Conservation (phyloP, 2,113 vertebrate genomes). For the Mola mola region DNA sequence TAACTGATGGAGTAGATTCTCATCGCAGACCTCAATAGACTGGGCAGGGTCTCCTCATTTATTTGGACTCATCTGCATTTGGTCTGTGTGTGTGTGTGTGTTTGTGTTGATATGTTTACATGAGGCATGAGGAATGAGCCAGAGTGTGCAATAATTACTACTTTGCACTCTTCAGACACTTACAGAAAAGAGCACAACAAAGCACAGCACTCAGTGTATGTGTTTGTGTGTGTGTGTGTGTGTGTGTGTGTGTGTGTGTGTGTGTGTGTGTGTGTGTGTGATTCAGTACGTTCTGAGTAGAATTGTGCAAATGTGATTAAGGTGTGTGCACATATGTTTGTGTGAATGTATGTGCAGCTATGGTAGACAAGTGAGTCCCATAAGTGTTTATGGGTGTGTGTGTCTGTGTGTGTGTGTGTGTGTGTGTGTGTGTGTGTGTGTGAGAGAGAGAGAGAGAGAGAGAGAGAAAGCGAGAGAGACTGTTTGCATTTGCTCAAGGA, state of each 20-base stretch:
- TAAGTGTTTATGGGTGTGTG: conserved; percentile 31
- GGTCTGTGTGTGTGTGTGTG: conserved; percentile 44
- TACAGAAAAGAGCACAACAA: conserved; percentile 81
- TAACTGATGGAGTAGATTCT: conserved; percentile 83
- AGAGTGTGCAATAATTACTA: conserved; percentile 97
- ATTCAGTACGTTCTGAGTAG: conserved; percentile 40
- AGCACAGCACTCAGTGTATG: conserved; percentile 68
- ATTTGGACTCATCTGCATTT: conserved; percentile 81
- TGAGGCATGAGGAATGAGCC: conserved; percentile 51
- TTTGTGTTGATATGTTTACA: conserved; percentile 13
- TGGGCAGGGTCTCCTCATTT: conserved; percentile 77
- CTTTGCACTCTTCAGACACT: conserved; percentile 93
- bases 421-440: conserved; percentile 5
- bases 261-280: conserved; percentile 18
- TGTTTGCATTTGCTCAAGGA: conserved; percentile 89
- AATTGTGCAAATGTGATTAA: conserved; percentile 54
- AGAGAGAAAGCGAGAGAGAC: conserved; percentile 50
- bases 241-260: conserved; percentile 27
- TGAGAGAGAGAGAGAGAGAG: neutral
- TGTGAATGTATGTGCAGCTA: conserved; percentile 35
- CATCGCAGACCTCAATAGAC: conserved; percentile 80
- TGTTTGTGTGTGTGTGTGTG: conserved; percentile 9
- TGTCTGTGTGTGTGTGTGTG: conserved; percentile 4
- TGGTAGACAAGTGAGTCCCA: conserved; percentile 25
- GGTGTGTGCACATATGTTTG: conserved; percentile 16